Evolutionary conservation across 1,140 invertebrate species (phyloP), one percentile per base, ranked within the genome.

Genomic region (Lepidurus couesii): DNA sequence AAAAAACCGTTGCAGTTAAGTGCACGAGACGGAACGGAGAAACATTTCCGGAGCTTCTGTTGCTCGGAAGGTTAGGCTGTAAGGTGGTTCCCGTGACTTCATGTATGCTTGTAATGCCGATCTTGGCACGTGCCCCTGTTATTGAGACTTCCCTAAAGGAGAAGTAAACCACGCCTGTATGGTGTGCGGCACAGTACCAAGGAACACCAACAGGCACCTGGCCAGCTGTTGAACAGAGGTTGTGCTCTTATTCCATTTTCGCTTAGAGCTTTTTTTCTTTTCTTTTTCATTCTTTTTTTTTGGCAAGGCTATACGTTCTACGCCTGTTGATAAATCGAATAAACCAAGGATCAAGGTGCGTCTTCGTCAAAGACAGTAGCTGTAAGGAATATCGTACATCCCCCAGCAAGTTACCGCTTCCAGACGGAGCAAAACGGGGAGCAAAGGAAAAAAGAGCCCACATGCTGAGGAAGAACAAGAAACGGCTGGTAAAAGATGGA

Each of bases 21-120:
- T n/a, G 53, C 53, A 65, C 53, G 53, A 65, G 53, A 65, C 53
- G 53, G 53, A 65, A 65, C 53, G 53, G 53, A 65, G 16, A n/a
- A 11, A 65, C 7, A 21, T 65, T 65, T 65, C 53, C 53, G 53
- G 53, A 65, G 53, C 53, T 65, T 21, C 53, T 16, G 53, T 9
- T 65, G 16, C 21, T 21, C 53, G n/a, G 53, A 65, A 65, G 53
- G 53, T 65, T 65, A 34, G 53, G 53, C 53, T 65, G n/a, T 34
- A 65, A 65, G 53, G 53, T 65, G 53, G 53, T 65, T 65, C 21
- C 53, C 34, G 16, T 65, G 53, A 65, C 53, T 65, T 9, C 8
- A 21, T 65, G 16, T 21, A 13, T 9, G 53, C 53, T 13, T 65
- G 53, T 65, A 65, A 65, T 16, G 53, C 53, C 53, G 53, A n/a